Conservation (phyloP, 2,113 vertebrate genomes). For the Sprattus sprattus region DNA sequence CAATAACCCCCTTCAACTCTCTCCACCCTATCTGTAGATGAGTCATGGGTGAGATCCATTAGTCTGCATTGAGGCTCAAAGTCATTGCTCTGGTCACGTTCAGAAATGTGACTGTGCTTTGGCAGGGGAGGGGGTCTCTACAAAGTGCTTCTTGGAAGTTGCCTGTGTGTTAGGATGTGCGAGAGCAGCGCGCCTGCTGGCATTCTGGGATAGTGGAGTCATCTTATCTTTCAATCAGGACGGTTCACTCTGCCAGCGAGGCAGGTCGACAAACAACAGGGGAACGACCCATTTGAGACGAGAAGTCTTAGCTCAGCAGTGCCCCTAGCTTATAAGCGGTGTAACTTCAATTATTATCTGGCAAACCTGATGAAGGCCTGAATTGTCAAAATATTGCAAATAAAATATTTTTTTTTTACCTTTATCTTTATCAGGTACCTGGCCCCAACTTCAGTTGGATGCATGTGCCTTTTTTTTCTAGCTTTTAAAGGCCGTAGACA, state of each 20-base stretch:
- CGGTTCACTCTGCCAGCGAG: neutral
- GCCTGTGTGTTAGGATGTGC: neutral
- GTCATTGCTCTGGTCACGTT: neutral
- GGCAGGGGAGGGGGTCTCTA: neutral
- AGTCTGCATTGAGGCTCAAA: neutral
- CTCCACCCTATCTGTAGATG: slow-evolving; percentile 6
- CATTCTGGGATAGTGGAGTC: neutral
- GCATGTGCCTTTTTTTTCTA: too few relatives aligned
- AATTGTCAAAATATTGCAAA: neutral
- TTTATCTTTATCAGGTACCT: too few relatives aligned
- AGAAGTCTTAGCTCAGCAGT: neutral
- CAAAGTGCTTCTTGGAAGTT: neutral
- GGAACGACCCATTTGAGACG: neutral
- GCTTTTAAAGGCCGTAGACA: too few relatives aligned
- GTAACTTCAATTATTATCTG: neutral
- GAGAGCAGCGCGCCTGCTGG: neutral
- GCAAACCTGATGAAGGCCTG: too few relatives aligned
- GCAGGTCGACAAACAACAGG: neutral
- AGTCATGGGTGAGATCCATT: slow-evolving; percentile 47
- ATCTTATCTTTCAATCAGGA: neutral
- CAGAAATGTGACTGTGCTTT: slow-evolving; percentile 31
- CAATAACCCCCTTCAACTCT: neutral
- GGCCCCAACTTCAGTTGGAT: too few relatives aligned
- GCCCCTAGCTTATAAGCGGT: neutral
- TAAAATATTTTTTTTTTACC: neutral